phyloP scores from a whole-genome alignment of 2,888 invertebrate species.

The Matsumyia berberina region DNA sequence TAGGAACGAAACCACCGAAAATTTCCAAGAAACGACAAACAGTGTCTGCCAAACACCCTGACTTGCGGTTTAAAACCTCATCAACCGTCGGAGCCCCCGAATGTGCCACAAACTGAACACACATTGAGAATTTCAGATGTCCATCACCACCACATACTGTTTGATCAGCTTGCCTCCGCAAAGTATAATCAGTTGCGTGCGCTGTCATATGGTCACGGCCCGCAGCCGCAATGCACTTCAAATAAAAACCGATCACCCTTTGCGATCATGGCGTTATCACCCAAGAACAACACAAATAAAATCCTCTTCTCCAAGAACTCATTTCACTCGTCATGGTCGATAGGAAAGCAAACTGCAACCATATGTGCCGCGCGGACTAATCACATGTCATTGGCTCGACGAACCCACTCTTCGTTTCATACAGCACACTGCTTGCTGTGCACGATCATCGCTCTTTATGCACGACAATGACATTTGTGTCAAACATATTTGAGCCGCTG shows the following conservation, averaged over 20 bases:
- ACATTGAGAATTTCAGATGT: conserved; percentile 26
- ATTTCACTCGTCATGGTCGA: conserved; percentile 57
- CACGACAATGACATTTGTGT: conserved; percentile 41
- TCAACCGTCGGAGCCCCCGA: no score
- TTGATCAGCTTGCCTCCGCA: conserved; percentile 38
- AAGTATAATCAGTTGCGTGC: background rate
- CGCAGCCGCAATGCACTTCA: conserved; percentile 53
- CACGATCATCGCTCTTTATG: conserved; percentile 35
- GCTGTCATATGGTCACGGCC: conserved; percentile 3
- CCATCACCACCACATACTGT: conserved; percentile 53
- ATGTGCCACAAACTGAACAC: conserved; percentile 32
- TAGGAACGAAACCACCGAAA: no score
- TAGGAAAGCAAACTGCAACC: conserved; percentile 63
- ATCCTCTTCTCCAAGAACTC: conserved; percentile 54
- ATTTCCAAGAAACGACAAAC: no score
- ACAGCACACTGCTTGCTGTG: conserved; percentile 7
- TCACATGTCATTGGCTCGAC: conserved; percentile 53
- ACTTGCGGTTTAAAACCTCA: no score
- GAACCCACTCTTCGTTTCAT: conserved; percentile 3
- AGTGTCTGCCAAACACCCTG: no score
- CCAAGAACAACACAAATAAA: conserved; percentile 60
- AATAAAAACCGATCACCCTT: conserved; percentile 53
- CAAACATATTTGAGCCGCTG: conserved; percentile 1
- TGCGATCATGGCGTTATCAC: conserved; percentile 43
- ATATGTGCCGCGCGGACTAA: conserved; percentile 51